Evolutionary conservation across 1,140 invertebrate species (phyloP).

Genomic region (Drepana arcuata): DNA sequence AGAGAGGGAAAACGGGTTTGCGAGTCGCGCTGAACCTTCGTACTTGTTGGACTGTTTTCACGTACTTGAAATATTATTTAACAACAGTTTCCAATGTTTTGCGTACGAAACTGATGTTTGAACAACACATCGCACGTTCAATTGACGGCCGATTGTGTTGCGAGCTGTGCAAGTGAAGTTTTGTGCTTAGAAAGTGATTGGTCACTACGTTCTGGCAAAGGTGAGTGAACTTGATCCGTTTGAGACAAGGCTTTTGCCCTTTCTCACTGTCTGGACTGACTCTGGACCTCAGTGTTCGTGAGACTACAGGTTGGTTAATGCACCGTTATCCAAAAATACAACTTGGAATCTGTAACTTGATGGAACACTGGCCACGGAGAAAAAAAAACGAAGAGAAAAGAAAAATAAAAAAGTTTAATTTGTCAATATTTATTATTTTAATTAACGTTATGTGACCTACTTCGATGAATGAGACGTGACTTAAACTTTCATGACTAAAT

Average conservation of each 20-base stretch:
- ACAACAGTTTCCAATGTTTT: slow-evolving; percentile 34
- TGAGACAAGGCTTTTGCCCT: slow-evolving; percentile 27
- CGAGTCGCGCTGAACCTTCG: slow-evolving; percentile 32
- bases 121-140: slow-evolving; percentile 15
- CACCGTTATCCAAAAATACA: too few species aligned
- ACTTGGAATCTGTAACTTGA: too few species aligned
- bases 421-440: too few species aligned
- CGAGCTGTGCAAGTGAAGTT: slow-evolving; percentile 16
- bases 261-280: slow-evolving; percentile 14
- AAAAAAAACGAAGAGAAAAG: too few species aligned
- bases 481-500: too few species aligned
- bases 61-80: slow-evolving; percentile 31
- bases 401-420: too few species aligned
- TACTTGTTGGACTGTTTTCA: slow-evolving; percentile 34
- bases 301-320: too few species aligned
- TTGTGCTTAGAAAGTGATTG: slow-evolving; percentile 22
- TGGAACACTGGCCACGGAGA: too few species aligned
- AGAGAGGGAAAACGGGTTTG: slow-evolving; percentile 43
- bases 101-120: slow-evolving; percentile 21
- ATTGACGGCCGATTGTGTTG: slow-evolving; percentile 3
- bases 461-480: too few species aligned
- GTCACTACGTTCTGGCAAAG: slow-evolving; percentile 17
- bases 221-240: slow-evolving; percentile 41
- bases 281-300: not conserved
- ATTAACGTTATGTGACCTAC: too few species aligned